Evolutionary conservation across 2,888 invertebrate genomes (phyloP).

Genomic region (Glaucopsyche alexis): DNA sequence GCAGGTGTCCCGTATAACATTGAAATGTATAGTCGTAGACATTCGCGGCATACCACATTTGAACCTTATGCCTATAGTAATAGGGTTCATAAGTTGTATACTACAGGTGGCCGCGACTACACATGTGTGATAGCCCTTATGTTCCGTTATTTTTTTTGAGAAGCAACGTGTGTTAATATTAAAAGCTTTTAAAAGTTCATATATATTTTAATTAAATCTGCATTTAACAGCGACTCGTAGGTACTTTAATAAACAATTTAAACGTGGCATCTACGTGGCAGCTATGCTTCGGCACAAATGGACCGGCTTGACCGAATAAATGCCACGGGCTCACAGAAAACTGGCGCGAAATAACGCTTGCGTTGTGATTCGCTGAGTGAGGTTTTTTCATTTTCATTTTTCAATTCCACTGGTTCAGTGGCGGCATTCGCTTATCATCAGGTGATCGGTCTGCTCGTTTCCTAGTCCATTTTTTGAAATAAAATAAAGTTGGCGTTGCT

Average conservation of each 20-base stretch:
- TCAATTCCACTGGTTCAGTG: too few species aligned
- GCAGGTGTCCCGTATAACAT: conserved; percentile 18
- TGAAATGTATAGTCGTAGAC: not conserved
- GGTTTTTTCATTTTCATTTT: too few species aligned
- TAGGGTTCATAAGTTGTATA: not conserved
- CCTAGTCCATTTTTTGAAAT: too few species aligned
- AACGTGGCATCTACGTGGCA: too few species aligned
- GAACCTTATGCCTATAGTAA: not conserved
- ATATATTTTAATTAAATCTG: not conserved
- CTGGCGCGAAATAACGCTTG: too few species aligned
- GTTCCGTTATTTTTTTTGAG: conserved; percentile 2
- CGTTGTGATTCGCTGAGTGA: too few species aligned
- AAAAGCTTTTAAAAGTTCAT: not conserved
- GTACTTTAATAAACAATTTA: not conserved
- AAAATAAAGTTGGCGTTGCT: too few species aligned
- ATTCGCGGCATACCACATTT: not conserved
- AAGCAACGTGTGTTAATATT: not conserved
- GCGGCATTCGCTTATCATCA: too few species aligned
- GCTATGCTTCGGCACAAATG: too few species aligned
- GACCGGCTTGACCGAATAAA: too few species aligned
- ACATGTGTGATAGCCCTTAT: not conserved
- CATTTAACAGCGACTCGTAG: not conserved
- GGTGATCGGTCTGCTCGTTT: too few species aligned
- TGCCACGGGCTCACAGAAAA: too few species aligned
- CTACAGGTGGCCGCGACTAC: not conserved